These are phyloP conservation scores for Chaetodon auriga DNA, from an alignment of 2,113 vertebrate species.

Conservation along the genomic window DNA sequence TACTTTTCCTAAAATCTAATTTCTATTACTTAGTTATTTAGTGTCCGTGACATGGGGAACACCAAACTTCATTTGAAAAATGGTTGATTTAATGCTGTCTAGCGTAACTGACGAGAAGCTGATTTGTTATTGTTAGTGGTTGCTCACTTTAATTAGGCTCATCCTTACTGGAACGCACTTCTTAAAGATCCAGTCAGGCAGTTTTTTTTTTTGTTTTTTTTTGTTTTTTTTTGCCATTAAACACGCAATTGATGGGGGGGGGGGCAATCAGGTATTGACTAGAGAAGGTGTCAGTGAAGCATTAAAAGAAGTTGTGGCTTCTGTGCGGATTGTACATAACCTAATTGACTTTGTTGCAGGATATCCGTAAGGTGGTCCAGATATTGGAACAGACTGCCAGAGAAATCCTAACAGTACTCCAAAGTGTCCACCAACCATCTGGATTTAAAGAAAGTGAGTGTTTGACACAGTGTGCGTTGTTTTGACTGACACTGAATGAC, in stretches of 20 bases:
- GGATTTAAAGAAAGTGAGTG: constrained; percentile 96
- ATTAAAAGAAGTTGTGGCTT: too few relatives aligned
- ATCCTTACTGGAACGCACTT: not conserved
- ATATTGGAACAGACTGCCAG: constrained; percentile 94
- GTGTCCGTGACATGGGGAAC: not conserved
- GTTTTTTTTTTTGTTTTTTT: too few relatives aligned
- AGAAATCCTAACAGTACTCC: constrained; percentile 94
- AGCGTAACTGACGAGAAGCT: not conserved
- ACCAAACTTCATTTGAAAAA: not conserved
- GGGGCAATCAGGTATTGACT: too few relatives aligned
- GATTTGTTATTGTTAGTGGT: rapidly evolving
- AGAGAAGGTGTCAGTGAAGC: not conserved
- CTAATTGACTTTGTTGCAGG: constrained; percentile 77
- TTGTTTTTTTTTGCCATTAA: not conserved
- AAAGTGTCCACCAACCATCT: constrained; percentile 94
- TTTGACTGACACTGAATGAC: not conserved
- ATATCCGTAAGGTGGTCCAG: constrained; percentile 96
- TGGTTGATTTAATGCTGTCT: not conserved
- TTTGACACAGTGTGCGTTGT: rapidly evolving
- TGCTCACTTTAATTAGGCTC: not conserved
- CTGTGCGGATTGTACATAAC: not conserved
- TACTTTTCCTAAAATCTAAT: not conserved
- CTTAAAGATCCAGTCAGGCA: not conserved
- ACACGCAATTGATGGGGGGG: not conserved
- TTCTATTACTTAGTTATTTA: too few relatives aligned